A percentile compares a stretch with the other conserved stretches of the same genome.
Evolutionary conservation across 2,888 invertebrate genomes (phyloP).

Genomic region (Epinotia bilunana): DNA sequence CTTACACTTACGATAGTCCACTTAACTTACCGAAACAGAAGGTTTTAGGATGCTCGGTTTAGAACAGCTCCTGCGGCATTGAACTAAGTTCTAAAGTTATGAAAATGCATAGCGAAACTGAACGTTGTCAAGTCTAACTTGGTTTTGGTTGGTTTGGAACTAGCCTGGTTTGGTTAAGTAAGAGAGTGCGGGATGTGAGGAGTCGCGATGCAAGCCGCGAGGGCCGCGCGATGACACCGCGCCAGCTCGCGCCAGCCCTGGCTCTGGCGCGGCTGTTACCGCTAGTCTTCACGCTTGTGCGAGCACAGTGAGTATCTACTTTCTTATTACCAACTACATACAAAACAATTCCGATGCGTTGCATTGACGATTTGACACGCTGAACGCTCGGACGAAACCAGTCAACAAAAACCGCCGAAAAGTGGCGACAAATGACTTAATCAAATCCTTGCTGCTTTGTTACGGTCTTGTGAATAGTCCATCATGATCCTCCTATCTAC

Average conservation of each 20-base stretch:
- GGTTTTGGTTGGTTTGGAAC: neutral
- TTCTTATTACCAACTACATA: neutral
- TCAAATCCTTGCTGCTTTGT: neutral
- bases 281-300: constrained; percentile 60
- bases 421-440: neutral
- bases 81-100: neutral
- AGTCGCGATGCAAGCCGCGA: constrained; percentile 73
- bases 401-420: neutral
- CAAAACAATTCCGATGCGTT: neutral
- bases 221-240: constrained; percentile 48
- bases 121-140: neutral
- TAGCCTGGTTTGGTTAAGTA: constrained; percentile 10
- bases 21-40: neutral
- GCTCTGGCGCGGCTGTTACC: constrained; percentile 58
- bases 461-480: neutral
- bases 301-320: constrained; percentile 74
- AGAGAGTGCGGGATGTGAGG: constrained; percentile 60
- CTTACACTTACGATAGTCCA: constrained; percentile 12
- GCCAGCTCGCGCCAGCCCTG: constrained; percentile 54
- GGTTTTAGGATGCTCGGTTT: neutral
- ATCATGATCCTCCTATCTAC: neutral
- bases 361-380: too few relatives aligned
- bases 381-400: neutral
- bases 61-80: neutral
- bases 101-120: constrained; percentile 1